phyloP scores from a whole-genome alignment of 2,113 vertebrate species.

The Forbesichthys agassizii region DNA sequence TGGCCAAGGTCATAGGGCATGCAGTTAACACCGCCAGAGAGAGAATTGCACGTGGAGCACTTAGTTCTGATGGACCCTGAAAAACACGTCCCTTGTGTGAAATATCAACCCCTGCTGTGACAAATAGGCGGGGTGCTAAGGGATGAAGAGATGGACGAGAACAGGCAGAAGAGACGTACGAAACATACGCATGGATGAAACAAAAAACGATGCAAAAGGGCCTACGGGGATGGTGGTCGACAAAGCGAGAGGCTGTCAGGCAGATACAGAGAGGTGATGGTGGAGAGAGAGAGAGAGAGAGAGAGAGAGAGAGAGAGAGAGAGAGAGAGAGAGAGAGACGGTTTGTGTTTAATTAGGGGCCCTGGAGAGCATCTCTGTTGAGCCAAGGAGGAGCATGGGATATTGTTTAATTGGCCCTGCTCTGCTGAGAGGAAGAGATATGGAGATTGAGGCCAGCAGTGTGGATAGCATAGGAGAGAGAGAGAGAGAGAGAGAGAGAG shows the following conservation, averaged over 20 bases:
- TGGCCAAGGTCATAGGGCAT: conserved; percentile 54
- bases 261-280: conserved; percentile 60
- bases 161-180: conserved; percentile 40
- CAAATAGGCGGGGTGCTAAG: conserved; percentile 59
- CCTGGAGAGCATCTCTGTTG: conserved; percentile 70
- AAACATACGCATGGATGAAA: background rate
- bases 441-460: background rate
- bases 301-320: conserved; percentile 23
- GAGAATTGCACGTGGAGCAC: conserved; percentile 63
- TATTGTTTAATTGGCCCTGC: conserved; percentile 76
- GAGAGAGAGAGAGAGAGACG: conserved; percentile 16
- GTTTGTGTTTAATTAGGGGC: conserved; percentile 74
- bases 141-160: conserved; percentile 38
- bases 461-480: conserved; percentile 7
- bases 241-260: conserved; percentile 17
- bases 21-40: conserved; percentile 56
- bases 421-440: conserved; percentile 34
- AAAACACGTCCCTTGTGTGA: conserved; percentile 59
- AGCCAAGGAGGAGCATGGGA: conserved; percentile 68
- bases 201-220: conserved; percentile 52
- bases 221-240: conserved; percentile 34
- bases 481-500: conserved; percentile 20
- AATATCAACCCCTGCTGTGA: conserved; percentile 63
- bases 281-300: conserved; percentile 17
- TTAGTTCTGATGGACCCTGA: conserved; percentile 71